These are phyloP conservation scores for Chalcis sispes DNA, from an alignment of 2,888 invertebrate genomes.

Conservation along the genomic window DNA sequence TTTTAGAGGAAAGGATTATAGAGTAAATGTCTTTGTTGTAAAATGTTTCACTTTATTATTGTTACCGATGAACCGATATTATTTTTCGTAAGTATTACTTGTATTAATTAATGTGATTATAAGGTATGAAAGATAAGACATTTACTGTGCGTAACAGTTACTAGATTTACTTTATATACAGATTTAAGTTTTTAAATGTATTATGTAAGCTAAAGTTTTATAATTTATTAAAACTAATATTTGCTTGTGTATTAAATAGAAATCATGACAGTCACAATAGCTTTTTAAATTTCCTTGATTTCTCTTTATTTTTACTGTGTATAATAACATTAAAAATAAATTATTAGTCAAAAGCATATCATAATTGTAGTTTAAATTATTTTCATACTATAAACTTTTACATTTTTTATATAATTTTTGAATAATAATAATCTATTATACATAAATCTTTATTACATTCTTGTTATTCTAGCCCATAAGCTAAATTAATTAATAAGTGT, in stretches of 20 bases:
- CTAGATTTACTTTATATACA: constrained; percentile 32
- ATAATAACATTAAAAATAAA: constrained; percentile 28
- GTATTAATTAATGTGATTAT: constrained; percentile 33
- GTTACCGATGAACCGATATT: constrained; percentile 44
- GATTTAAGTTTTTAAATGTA: constrained; percentile 39
- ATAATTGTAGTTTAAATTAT: not conserved
- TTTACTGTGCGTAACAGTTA: constrained; percentile 28
- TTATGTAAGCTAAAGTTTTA: constrained; percentile 32
- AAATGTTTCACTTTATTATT: constrained; percentile 48
- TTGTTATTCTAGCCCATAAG: too few relatives aligned
- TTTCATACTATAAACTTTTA: not conserved
- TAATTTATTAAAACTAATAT: constrained; percentile 46
- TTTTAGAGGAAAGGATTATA: constrained; percentile 11
- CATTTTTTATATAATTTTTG: not conserved
- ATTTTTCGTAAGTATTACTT: constrained; percentile 47
- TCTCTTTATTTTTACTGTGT: constrained; percentile 30
- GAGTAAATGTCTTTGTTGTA: constrained; percentile 40
- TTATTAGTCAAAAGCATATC: constrained; percentile 19
- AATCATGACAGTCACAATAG: constrained; percentile 38
- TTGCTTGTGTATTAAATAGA: constrained; percentile 44
- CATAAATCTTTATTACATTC: too few relatives aligned
- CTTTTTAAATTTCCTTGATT: constrained; percentile 31
- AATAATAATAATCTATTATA: too few relatives aligned
- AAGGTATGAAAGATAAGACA: not conserved
- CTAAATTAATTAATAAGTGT: too few relatives aligned